Evolutionary conservation across 2,888 invertebrate genomes (phyloP), one percentile per base, ranked within the genome.

Genomic region (Erynnis tages): DNA sequence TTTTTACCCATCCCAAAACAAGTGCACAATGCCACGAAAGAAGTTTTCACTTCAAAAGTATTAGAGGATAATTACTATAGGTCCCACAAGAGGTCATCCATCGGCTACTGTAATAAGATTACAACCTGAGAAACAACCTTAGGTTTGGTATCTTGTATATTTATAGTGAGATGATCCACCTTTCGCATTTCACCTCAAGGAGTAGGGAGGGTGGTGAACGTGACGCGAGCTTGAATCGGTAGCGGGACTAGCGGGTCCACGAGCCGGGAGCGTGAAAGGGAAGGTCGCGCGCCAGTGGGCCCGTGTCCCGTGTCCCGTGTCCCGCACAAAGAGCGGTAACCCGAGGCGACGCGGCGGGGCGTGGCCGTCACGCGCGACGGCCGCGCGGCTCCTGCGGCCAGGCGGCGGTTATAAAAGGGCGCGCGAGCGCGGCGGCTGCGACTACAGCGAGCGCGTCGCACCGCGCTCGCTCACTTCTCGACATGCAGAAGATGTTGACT

Each of bases 401-500:
- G 11, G 34, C 29, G 54, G 37, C 53, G 58, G 68, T 62, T 64
- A 65, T 58, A 61, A 65, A 62, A 23, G 52, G 21, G 50, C 50
- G 53, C 29, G 35, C 43, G 50, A 43, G 52, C 53, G 55, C 52
- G 49, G 41, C 53, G 48, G 40, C 48, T 48, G 40, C 44, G 49
- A 55, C 34, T 58, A 47, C 43, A 53, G 52, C 55, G 54, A 54
- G 49, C 46, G 52, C 45, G 52, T 50, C 58, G 48, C 49, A 49
- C 41, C 47, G 41, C 54, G 45, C 53, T 41, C 62, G 54, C 54
- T 47, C 56, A 58, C 62, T 62, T 57, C 52, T 56, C 61, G 61
- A 61, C 56, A 72, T 73, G 72, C 65, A 67, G 53, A 68, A 69
- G 55, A 73, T 76, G 72, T 65, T 74, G 59, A 69, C 77, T 23